phyloP scores from a whole-genome alignment of 2,888 invertebrate species.

The Strigamia maritima region DNA sequence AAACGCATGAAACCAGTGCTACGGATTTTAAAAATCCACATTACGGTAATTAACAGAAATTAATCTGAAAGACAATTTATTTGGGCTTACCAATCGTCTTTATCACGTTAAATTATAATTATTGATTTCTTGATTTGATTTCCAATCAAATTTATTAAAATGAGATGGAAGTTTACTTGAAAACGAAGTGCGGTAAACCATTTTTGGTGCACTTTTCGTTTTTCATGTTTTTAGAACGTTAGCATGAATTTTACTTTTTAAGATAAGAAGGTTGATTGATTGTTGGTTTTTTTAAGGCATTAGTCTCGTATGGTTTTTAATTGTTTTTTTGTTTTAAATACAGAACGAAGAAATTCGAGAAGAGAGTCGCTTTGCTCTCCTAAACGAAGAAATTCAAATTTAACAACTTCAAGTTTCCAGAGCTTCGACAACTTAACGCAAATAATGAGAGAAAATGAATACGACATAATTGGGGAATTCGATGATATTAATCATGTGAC shows the following conservation, averaged over 20 bases:
- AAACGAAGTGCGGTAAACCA: too few species aligned
- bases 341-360: background rate
- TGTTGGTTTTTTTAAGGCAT: too few species aligned
- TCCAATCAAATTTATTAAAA: too few species aligned
- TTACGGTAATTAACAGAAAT: background rate
- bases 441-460: conserved; percentile 7
- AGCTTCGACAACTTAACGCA: conserved; percentile 9
- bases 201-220: too few species aligned
- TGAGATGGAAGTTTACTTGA: too few species aligned
- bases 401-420: background rate
- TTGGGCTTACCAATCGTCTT: too few species aligned
- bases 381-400: background rate
- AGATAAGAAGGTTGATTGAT: too few species aligned
- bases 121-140: background rate
- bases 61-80: too few species aligned
- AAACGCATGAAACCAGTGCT: background rate
- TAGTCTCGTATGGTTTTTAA: background rate
- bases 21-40: background rate
- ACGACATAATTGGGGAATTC: conserved; percentile 1
- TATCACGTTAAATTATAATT: too few species aligned
- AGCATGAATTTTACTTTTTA: too few species aligned
- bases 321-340: background rate
- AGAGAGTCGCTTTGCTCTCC: background rate
- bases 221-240: too few species aligned
- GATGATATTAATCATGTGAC: conserved; percentile 26